Base-by-base conservation (phyloP, 2,888 invertebrate species). In the Marasmarcha lunaedactyla region DNA sequence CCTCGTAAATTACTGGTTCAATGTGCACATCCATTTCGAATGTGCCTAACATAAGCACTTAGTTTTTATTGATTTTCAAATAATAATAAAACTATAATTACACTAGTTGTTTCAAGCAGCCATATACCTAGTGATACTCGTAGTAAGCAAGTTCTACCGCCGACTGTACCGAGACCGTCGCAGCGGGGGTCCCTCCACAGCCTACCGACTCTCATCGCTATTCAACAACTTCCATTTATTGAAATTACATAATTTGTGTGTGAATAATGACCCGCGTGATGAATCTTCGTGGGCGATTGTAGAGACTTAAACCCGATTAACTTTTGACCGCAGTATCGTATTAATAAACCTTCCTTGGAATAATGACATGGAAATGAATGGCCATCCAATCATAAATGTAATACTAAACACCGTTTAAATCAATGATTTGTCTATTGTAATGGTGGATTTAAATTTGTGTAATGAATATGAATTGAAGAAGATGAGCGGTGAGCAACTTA, bases 191-290 rank as follows among this genome's bases (percentile, higher is more conserved):
- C 71, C 20, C 57, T 46, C 55, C 46, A 57, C 57, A 61, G 76
- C 78, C 78, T 77, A 78, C 78, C 71, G 72, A 71, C 79, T 73
- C 74, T 81, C 83, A 83, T 79, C 79, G 71, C 81, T 79, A 81
- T 83, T 81, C 81, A 81, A 83, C 81, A 83, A 76, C 77, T 67
- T 71, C 69, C 77, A 79, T 83, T 83, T 81, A 81, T 83, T 81
- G 81, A 81, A 83, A 81, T 83, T 81, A 83, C 76, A 79, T 81
- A 83, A 83, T 83, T 81, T 79, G 81, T 83, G 76, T 81, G 83
- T 83, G 83, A 83, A 83, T 83, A 76, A 83, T 83, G 81, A 81
- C 77, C 78, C 77, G 65, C 79, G 78, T 81, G 83, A 81, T 83
- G 78, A 73, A 83, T 81, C 79, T 76, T 79, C 78, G 78, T 81